Evolutionary conservation across 2,113 vertebrate genomes (phyloP), one percentile per base, ranked within the genome.

Genomic region (Ceyx melanurus): DNA sequence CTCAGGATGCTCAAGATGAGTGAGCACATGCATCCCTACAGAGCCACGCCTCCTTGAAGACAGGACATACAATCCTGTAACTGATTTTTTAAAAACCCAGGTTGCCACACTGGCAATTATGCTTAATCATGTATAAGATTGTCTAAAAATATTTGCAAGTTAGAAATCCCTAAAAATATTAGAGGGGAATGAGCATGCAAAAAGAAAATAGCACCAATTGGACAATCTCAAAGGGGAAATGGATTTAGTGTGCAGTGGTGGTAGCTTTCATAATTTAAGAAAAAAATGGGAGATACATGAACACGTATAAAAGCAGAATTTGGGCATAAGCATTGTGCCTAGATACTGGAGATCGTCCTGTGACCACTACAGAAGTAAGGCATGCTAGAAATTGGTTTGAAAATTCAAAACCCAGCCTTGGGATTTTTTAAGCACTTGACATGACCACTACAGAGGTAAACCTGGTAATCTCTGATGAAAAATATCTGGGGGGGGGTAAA

Each of bases 401-500:
- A 92, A 87, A 85, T 58, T 70, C 56, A 64, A 35, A n/a, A 62
- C 26, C 23, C 15, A 72, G 23, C 3, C 53, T 28, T 15, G 9
- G 23, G n/a, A 82, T 60, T 77, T 85, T 58, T 40, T 51, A 16
- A 17, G 23, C 15, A 31, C 33, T 58, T 70, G 42, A 54, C 0
- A 0, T 45, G 42, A 86, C 13, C n/a, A 54, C 45, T 84, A 50
- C 29, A 58, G 50, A 48, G 88, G 48, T 26, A 88, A 73, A 67
- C 22, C 17, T 29, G 22, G 17, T 31, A 9, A n/a, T 11, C 29
- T 45, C 15, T 6, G n/a, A 88, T 17, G 6, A 74, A 89, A 92
- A 68, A 31, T 76, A 70, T 26, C 23, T 40, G 0, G 0, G 25
- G 0, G 0, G 0, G 0, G 12, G n/a, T 15, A 8, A 75, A 42